Base-by-base conservation (phyloP, 2,113 vertebrate genomes). In the Chelonoidis abingdonii region DNA sequence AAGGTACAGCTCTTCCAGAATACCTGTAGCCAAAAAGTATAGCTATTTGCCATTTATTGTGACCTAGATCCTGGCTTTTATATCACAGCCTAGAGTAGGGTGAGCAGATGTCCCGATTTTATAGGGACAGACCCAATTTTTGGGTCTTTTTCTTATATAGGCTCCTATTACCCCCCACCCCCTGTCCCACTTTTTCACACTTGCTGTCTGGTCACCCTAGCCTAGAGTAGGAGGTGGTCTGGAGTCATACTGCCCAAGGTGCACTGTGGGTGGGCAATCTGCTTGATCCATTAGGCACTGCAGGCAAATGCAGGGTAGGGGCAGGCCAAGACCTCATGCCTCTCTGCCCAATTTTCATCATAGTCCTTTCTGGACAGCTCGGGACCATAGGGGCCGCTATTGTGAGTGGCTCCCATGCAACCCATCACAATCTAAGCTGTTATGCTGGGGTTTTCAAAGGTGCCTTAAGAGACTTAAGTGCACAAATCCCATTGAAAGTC, bases 331-430 rank as follows among this genome's bases (percentile, higher is more conserved):
- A 38, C 75, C 85, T 35, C 38, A 88, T 35, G 50, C 53, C 86
- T 83, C 11, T 11, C 47, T 57, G 80, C 72, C 72, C 38, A 7
- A 52, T 80, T 95, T 76, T 41, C 76, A 87, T 38, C 49, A 72
- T 57, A 52, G 92, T 81, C n/a, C 50, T 54, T 22, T 85, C 35
- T n/a, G 59, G 86, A 88, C 8, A 94, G 14, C 5, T 35, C 81
- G 50, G 91, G 83, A 87, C 79, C 2, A 21, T 35, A 41, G 35
- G 56, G 79, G 31, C 31, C n/a, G 31, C 31, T 65, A 41, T 2
- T 69, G 7, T 56, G 56, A 62, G 38, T n/a, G 27, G 27, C n/a
- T 90, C 44, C 86, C 80, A 27, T 0, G 0, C 16, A 88, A 14
- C 10, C 44, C 79, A 88, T 97, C 79, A 24, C 53, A 72, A 0